phyloP scores from a whole-genome alignment of 2,888 invertebrate genomes.

The Ashinkailepas kermadecensis region DNA sequence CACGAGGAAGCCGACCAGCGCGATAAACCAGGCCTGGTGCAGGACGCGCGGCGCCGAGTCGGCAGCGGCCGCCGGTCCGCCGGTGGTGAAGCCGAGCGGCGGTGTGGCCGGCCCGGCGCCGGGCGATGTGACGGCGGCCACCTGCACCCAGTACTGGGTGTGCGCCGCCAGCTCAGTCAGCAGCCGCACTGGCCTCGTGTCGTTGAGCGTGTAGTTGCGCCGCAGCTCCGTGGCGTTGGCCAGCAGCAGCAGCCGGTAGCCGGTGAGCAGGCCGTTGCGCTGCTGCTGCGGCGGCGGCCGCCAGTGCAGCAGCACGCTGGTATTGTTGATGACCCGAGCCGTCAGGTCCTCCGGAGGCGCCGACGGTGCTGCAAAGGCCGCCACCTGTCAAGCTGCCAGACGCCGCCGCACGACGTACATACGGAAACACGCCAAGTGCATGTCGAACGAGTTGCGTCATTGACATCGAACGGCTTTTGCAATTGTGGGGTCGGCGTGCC shows the following conservation, averaged over 20 bases:
- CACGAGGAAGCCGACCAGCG: slow-evolving; percentile 17
- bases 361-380: not conserved
- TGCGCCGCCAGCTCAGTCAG: slow-evolving; percentile 16
- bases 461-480: too few species aligned
- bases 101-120: not conserved
- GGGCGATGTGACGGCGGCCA: slow-evolving; percentile 1
- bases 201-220: slow-evolving; percentile 6
- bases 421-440: too few species aligned
- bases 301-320: slow-evolving; percentile 17
- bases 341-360: not conserved
- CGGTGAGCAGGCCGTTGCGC: not conserved
- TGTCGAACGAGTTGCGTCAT: too few species aligned
- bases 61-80: not conserved
- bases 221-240: slow-evolving; percentile 18
- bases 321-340: not conserved
- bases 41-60: not conserved
- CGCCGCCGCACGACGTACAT: too few species aligned
- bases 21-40: slow-evolving; percentile 15
- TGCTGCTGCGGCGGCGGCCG: not conserved
- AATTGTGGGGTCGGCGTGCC: too few species aligned
- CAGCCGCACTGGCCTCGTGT: not conserved
- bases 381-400: too few species aligned
- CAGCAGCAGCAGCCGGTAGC: slow-evolving; percentile 14
- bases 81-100: not conserved
- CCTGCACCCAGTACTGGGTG: slow-evolving; percentile 6